phyloP scores from a whole-genome alignment of 1,140 invertebrate species.

The Acyrthosiphon pisum region DNA sequence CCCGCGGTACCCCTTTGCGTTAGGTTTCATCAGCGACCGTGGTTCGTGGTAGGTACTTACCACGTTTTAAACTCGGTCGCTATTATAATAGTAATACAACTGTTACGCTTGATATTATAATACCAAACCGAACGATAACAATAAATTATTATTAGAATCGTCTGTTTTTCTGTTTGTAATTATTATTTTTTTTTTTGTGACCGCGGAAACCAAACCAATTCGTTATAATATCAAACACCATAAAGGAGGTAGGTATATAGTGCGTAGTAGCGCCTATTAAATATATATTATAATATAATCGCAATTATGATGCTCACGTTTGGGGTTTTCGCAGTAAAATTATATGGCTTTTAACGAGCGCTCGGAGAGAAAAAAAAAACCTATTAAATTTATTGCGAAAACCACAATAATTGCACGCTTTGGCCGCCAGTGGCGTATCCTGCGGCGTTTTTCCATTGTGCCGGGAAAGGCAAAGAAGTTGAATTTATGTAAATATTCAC shows the following conservation, averaged over 20 bases:
- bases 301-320: not conserved
- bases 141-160: not conserved
- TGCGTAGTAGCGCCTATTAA: too few species aligned
- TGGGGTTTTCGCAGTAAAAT: not conserved
- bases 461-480: not conserved
- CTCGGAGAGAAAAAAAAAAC: not conserved
- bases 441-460: not conserved
- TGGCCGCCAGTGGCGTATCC: not conserved
- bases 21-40: too few species aligned
- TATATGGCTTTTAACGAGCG: not conserved
- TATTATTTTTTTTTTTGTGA: not conserved
- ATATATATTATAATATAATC: not conserved
- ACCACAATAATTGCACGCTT: not conserved
- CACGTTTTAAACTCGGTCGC: too few species aligned
- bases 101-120: too few species aligned
- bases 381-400: not conserved
- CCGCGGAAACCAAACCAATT: not conserved
- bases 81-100: too few species aligned
- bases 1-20: too few species aligned
- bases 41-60: too few species aligned
- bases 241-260: too few species aligned
- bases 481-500: not conserved
- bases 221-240: not conserved
- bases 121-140: not conserved
- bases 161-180: not conserved